Conservation (phyloP, 1,140 invertebrate species). For the Neuroterus valhalla region DNA sequence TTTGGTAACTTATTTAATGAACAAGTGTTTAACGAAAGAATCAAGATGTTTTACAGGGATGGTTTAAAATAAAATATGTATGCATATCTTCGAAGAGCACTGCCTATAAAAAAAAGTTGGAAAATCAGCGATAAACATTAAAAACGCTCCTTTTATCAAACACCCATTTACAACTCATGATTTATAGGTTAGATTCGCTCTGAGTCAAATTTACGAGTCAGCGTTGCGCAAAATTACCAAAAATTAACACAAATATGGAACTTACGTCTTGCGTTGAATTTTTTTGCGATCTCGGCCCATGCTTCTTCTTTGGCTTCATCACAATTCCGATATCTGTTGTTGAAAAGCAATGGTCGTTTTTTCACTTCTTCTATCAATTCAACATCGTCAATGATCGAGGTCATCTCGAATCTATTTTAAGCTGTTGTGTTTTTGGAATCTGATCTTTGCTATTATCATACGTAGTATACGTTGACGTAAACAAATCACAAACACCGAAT, state of each 20-base stretch:
- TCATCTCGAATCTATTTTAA: background rate
- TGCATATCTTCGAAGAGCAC: no score
- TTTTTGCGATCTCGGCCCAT: slow-evolving; percentile 15
- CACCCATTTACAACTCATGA: no score
- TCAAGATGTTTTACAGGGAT: no score
- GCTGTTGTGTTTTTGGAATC: no score
- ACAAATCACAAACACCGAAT: slow-evolving; percentile 3
- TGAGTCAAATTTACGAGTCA: background rate
- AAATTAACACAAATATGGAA: background rate
- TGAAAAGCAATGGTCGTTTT: slow-evolving; percentile 23
- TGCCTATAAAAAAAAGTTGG: no score
- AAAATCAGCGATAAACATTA: no score
- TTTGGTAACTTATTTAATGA: no score
- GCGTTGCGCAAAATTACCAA: background rate
- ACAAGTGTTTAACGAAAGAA: no score
- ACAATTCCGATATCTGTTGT: slow-evolving; percentile 23
- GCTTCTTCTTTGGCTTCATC: slow-evolving; percentile 22
- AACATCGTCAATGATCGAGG: slow-evolving; percentile 6
- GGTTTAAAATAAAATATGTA: no score
- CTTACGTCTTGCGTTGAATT: slow-evolving; percentile 16
- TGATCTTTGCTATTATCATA: background rate
- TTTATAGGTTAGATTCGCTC: slow-evolving; percentile 2
- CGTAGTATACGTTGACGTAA: background rate
- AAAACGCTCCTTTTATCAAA: no score
- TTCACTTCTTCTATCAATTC: slow-evolving; percentile 12